Evolutionary conservation across 2,113 vertebrate species (phyloP), one percentile per base, ranked within the genome.

Genomic region (Lophius piscatorius): DNA sequence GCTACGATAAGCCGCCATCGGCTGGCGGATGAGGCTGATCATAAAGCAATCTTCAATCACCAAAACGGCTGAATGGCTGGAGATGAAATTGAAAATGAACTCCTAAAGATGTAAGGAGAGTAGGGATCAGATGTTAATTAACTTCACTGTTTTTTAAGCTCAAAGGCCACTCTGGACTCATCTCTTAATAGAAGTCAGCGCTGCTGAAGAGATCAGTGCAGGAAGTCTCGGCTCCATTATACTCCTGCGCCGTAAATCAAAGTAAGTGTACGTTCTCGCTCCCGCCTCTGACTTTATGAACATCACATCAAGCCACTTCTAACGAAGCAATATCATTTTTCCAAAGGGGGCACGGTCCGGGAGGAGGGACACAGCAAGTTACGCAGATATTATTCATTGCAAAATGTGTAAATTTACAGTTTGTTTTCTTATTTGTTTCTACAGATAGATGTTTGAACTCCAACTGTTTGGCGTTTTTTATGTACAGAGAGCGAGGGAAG

Each of bases 71-170:
- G 62, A 75, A 65, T 29, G 77, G 38, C 29, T 52, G 52, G 65
- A 71, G 67, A 64, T 66, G 56, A 77, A 83, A 83, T 50, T 69
- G 68, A 76, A 83, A 78, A 77, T 73, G 77, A 78, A 70, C 62
- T 58, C 38, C 22, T 46, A 18, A 57, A 74, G 78, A 84, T 59
- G 81, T 80, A 82, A 75, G 59, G 63, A 73, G 75, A 71, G 51
- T 22, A 42, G 36, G 74, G 88, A 85, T 84, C 86, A 86, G 83
- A 79, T 86, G 86, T 87, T 87, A 88, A 88, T 88, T 82, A 87
- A 86, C 83, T 85, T 58, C 26, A 70, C 71, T 82, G 88, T 83
- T 88, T 81, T 8, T 10, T 77, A 76, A 80, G 76, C 83, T 85
- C 80, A 81, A 72, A 88, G 87, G 84, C 75, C 84, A 81, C 81